These are phyloP conservation scores for Muscina levida DNA, from an alignment of 2,888 invertebrate species.

Conservation along the genomic window DNA sequence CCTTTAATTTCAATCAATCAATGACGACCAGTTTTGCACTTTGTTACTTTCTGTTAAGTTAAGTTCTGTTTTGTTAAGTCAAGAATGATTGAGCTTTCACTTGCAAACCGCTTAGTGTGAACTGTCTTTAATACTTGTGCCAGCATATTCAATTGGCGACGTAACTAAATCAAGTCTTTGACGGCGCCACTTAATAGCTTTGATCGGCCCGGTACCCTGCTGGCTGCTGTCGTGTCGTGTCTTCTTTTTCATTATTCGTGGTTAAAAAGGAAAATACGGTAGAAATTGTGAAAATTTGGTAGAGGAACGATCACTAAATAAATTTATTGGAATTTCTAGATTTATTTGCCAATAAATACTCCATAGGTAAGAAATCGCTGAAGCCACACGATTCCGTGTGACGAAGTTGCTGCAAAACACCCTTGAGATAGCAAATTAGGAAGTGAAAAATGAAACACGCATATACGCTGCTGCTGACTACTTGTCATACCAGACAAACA, in stretches of 20 bases:
- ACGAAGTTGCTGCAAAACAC: background rate
- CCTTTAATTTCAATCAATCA: too few species aligned
- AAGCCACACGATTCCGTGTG: background rate
- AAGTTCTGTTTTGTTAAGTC: too few species aligned
- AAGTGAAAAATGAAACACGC: constrained; percentile 45
- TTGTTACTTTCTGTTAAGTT: too few species aligned
- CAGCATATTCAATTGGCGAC: too few species aligned
- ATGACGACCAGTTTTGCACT: too few species aligned
- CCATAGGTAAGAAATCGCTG: constrained; percentile 59
- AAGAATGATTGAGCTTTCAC: too few species aligned
- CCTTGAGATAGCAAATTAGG: constrained; percentile 20
- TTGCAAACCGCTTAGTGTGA: too few species aligned
- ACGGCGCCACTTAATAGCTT: too few species aligned
- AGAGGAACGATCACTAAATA: constrained; percentile 37
- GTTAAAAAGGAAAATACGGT: constrained; percentile 64
- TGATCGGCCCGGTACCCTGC: too few species aligned
- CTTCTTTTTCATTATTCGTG: constrained; percentile 58
- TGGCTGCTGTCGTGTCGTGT: constrained; percentile 64
- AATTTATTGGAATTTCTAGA: constrained; percentile 63
- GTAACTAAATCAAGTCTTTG: too few species aligned
- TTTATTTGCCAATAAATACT: constrained; percentile 59
- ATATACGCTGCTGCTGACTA: constrained; percentile 39
- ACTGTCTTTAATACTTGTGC: too few species aligned
- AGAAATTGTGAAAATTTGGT: constrained; percentile 62
- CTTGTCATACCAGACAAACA: constrained; percentile 40